phyloP scores from a whole-genome alignment of 2,113 vertebrate genomes.

The Actinemys pallida region DNA sequence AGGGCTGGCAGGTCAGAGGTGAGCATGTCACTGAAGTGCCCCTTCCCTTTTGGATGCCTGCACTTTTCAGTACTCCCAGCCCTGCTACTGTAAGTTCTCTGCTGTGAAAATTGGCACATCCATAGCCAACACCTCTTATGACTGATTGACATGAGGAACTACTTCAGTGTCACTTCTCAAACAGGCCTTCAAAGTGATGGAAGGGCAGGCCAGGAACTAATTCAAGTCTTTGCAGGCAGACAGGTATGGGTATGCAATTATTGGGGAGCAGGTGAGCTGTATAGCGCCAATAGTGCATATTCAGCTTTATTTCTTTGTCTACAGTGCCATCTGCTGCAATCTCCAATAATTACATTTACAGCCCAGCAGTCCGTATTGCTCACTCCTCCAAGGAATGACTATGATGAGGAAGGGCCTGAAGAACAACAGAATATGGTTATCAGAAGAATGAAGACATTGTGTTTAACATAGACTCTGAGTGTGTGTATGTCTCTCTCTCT shows the following conservation, averaged over 20 bases:
- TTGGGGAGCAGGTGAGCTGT: rapidly evolving
- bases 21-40: neutral
- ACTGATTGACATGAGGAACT: neutral
- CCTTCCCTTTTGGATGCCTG: neutral
- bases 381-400: neutral
- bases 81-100: neutral
- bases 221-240: neutral
- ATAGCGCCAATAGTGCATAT: neutral
- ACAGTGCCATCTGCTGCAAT: constrained; percentile 46
- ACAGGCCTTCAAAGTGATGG: neutral
- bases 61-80: neutral
- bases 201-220: neutral
- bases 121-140: neutral
- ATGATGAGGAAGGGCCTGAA: rapidly evolving
- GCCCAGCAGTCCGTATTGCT: neutral
- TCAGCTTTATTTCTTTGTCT: neutral
- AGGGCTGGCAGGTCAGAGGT: neutral
- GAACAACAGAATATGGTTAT: neutral
- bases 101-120: neutral
- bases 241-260: neutral
- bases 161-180: neutral
- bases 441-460: neutral
- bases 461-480: neutral
- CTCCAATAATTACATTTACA: neutral
- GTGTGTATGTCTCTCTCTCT: neutral